A percentile compares a stretch with the other conserved stretches of the same genome.
These are phyloP conservation scores for Premnoplex brunnescens DNA, from an alignment of 2,797 vertebrate species.

Conservation along the genomic window DNA sequence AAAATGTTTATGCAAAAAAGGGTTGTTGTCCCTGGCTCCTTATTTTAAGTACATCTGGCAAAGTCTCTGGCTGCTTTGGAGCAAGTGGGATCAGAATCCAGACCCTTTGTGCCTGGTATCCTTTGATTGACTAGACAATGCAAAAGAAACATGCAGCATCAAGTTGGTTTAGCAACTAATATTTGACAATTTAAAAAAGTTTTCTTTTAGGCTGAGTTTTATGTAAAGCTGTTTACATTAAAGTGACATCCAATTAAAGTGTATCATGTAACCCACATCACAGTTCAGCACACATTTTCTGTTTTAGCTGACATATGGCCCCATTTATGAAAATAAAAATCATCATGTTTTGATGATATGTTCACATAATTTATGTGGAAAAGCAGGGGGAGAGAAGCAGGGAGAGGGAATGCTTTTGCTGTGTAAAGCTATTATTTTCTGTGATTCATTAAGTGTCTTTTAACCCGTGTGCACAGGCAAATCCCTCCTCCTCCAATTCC, in stretches of 20 bases:
- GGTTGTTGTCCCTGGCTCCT: background rate
- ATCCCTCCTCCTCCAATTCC: background rate
- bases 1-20: background rate
- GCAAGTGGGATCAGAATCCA: background rate
- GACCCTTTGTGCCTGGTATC: background rate
- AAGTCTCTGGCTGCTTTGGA: background rate
- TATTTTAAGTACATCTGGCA: background rate
- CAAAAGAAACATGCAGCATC: conserved; percentile 23
- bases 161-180: conserved; percentile 58
- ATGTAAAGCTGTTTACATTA: conserved; percentile 74
- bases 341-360: conserved; percentile 75
- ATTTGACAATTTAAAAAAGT: conserved; percentile 53
- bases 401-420: conserved; percentile 67
- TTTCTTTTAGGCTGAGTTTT: conserved; percentile 65
- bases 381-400: conserved; percentile 47
- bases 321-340: conserved; percentile 75
- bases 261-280: conserved; percentile 73
- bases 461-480: conserved; percentile 38
- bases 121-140: conserved; percentile 41
- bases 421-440: conserved; percentile 69
- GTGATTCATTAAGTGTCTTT: conserved; percentile 72
- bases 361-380: conserved; percentile 75
- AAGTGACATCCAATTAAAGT: conserved; percentile 75
- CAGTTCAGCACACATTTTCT: conserved; percentile 70
- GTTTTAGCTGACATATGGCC: conserved; percentile 75